Conservation (phyloP, 2,797 vertebrate species). For the Enteromius afrohamiltoni region DNA sequence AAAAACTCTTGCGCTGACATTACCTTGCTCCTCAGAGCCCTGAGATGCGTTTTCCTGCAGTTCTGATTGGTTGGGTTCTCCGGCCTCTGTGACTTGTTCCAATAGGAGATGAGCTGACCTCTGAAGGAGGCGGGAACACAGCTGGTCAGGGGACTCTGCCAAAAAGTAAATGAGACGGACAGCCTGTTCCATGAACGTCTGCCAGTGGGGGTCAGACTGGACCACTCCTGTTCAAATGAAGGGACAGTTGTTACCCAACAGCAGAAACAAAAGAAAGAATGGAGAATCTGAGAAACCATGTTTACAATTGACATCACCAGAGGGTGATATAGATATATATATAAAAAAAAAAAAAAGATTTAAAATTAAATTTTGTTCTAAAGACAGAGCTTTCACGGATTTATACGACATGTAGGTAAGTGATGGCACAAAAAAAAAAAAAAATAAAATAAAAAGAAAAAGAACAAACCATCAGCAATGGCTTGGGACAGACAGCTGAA, state of each 20-base stretch:
- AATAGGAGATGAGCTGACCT: conserved; percentile 81
- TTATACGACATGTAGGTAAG: too few species aligned
- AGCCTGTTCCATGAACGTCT: conserved; percentile 90
- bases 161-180: conserved; percentile 88
- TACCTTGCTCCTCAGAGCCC: conserved; percentile 70
- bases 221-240: conserved; percentile 69
- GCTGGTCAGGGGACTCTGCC: conserved; percentile 89
- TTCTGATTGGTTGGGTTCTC: conserved; percentile 65
- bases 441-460: too few species aligned
- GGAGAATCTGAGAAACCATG: neutral
- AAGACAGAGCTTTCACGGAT: too few species aligned
- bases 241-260: neutral
- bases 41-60: conserved; percentile 65
- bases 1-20: conserved; percentile 54
- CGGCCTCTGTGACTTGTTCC: conserved; percentile 77
- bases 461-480: conserved; percentile 78
- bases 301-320: neutral
- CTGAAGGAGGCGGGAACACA: conserved; percentile 86
- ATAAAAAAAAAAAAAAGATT: too few species aligned
- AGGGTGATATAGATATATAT: too few species aligned
- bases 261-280: neutral
- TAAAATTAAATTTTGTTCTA: too few species aligned
- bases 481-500: conserved; percentile 83
- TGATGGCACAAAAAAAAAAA: too few species aligned
- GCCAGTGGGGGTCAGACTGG: conserved; percentile 84